A percentile compares a stretch with the other conserved stretches of the same genome.
These are phyloP conservation scores for Calypte anna DNA, from an alignment of 2,113 vertebrate species.

Conservation along the genomic window DNA sequence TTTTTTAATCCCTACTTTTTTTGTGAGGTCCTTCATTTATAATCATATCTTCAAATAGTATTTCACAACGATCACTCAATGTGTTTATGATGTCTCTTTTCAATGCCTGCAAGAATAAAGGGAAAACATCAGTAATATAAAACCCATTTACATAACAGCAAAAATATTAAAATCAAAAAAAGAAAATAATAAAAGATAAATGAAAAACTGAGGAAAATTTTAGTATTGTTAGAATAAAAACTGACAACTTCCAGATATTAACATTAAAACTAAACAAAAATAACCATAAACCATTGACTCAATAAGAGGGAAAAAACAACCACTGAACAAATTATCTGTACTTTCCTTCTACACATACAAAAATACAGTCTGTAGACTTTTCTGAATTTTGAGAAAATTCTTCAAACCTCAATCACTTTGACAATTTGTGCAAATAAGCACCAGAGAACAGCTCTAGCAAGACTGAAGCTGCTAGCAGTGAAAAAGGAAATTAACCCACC, in stretches of 20 bases:
- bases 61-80: conserved; percentile 87
- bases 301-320: neutral
- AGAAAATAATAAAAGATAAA: neutral
- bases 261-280: neutral
- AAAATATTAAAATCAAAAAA: neutral
- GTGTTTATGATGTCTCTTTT: conserved; percentile 93
- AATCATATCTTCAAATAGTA: conserved; percentile 90
- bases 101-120: conserved; percentile 79
- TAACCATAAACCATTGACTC: neutral
- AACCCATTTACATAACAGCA: neutral
- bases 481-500: neutral
- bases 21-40: conserved; percentile 76
- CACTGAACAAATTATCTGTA: neutral
- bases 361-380: neutral
- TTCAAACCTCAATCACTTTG: neutral
- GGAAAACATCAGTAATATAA: neutral
- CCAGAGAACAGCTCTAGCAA: neutral
- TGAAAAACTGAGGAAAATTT: neutral
- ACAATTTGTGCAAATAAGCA: neutral
- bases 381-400: neutral
- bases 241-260: neutral
- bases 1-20: conserved; percentile 59
- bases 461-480: neutral
- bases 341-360: neutral
- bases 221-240: neutral